Evolutionary conservation across 2,113 vertebrate species (phyloP), one percentile per base, ranked within the genome.

Genomic region (Onychostoma macrolepis): DNA sequence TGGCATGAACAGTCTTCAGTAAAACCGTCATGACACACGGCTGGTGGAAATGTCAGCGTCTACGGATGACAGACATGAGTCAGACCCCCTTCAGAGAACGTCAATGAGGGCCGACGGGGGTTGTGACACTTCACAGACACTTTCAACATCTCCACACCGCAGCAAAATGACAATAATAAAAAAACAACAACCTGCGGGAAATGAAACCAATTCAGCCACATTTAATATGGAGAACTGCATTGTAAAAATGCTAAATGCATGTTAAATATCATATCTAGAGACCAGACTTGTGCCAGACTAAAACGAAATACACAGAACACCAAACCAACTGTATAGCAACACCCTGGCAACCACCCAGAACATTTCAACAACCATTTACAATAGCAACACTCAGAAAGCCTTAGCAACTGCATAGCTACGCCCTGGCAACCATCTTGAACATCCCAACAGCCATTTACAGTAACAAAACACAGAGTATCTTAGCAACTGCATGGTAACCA

Each of bases 1-100:
- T 89, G 86, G 17, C 50, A 85, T 80, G 88, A 89, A 93, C 89
- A 89, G 84, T 83, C 86, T 82, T 88, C 86, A 77, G 84, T 85
- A 87, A 84, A 84, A 84, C 84, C 88, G 58, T 88, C 88, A 90
- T 86, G 76, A 71, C 89, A 61, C 61, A 17, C 3, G 76, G 79
- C 82, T 45, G 81, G 53, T 71, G 69, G 69, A 87, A 89, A 89
- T 87, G 88, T 85, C 83, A 85, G 71, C 26, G 71, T 80, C 43
- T 87, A 81, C 65, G 83, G 78, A 82, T 82, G 79, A 71, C 78
- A 85, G 86, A 13, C 33, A n/a, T 28, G 69, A 38, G 45, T n/a
- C 26, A 72, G 65, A 86, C 76, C 76, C 85, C 83, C 58, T 71
- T 56, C 45, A 86, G 45, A 50, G 56, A 67, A 43, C 75, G 6